phyloP scores from a whole-genome alignment of 2,797 vertebrate species.

The Tenualosa thibaudeaui region DNA sequence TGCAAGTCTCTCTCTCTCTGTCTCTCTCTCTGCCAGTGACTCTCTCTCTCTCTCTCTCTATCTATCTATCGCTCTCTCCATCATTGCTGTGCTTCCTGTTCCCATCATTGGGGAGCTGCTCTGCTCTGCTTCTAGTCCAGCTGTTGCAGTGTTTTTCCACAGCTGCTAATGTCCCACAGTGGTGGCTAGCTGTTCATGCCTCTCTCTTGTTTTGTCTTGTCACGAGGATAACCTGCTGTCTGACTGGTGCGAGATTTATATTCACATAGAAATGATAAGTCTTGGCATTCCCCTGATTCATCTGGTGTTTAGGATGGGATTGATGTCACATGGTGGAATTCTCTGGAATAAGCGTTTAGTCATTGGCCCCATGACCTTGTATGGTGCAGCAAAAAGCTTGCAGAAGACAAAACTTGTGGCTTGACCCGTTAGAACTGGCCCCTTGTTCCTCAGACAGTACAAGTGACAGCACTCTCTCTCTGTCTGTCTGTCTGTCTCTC shows the following conservation, averaged over 20 bases:
- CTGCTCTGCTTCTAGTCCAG: background rate
- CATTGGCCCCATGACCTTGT: background rate
- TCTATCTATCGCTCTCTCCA: background rate
- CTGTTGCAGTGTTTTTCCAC: background rate
- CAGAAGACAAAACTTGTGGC: too few relatives aligned
- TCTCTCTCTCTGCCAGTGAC: too few relatives aligned
- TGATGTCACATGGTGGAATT: background rate
- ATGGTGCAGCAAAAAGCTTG: background rate
- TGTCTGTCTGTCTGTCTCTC: background rate
- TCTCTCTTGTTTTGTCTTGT: background rate
- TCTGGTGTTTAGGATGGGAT: background rate
- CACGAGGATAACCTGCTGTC: background rate
- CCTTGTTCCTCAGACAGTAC: background rate
- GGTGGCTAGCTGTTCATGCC: background rate
- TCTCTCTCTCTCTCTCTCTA: background rate
- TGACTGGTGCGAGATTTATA: background rate
- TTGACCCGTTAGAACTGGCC: too few relatives aligned
- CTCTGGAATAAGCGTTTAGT: background rate
- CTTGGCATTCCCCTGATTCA: constrained; percentile 34
- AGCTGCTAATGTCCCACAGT: background rate
- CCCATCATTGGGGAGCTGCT: background rate
- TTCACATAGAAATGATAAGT: background rate
- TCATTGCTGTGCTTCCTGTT: background rate
- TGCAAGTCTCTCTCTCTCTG: too few relatives aligned
- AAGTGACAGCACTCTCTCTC: background rate